Evolutionary conservation across 1,140 invertebrate species (phyloP), one percentile per base, ranked within the genome.

Genomic region (Bombus pyrosoma): DNA sequence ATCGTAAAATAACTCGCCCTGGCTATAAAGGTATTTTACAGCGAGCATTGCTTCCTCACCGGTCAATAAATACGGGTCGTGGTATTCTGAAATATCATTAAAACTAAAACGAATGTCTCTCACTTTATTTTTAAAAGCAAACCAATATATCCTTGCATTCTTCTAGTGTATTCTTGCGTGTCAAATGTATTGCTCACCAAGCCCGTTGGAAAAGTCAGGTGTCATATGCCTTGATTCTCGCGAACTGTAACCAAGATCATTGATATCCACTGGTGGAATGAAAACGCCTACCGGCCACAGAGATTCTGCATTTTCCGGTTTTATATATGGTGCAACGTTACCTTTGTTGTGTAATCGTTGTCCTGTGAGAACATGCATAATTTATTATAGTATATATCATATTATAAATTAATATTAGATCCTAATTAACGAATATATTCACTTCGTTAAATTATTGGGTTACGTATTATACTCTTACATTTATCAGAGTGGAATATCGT

Each of bases 1-100:
- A 72, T 96, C 94, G 89, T 96, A 97, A 93, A 96, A 97, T 18
- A 96, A 92, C 87, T 96, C 94, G 28, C 96, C 96, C 15, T 95
- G 95, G 8, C 92, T 92, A 53, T 94, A 95, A n/a, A 96, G 91
- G 74, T 94, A 95, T 71, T 91, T 93, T 13, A 96, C 94, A 9
- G 96, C 95, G 74, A 94, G 90, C n/a, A 95, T 91, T 28, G 96
- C 96, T 81, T 95, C 94, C 1, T 95, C 92, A 0, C 95, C 96
- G 73, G 95, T 95, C 71, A 96, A 86, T 59, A 96, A 91, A 86
- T 96, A 95, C 5, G 96, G 96, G 82, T 96, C 96, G 4, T 92
- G 88, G 83, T 92, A 87, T 12, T 83, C 91, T 93, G 74, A 43
- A 89, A 91, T 66, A 83, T 75, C 5, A 37, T 43, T 12, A 9